Base-by-base conservation (phyloP, 53 echinoderm and acorn worm genomes). In the Henricia sp. region DNA sequence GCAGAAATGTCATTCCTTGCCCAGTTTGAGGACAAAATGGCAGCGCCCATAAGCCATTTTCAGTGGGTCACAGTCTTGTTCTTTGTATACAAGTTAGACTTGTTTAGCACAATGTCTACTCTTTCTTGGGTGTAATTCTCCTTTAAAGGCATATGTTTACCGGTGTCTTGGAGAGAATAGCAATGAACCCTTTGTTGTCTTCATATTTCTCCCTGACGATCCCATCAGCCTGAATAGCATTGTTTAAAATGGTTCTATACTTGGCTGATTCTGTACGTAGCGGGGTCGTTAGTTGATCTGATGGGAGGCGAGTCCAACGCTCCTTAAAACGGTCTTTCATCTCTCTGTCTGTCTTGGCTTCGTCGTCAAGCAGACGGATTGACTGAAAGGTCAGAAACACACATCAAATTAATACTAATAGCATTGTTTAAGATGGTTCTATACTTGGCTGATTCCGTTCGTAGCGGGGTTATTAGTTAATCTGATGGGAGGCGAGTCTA, bases 221-320 rank as follows among this genome's bases (percentile, higher is more conserved):
- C 33, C 87, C 65, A 42, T 99, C 99, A 6, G 99, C 99, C 70
- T 99, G 94, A 21, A 95, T 95, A 23, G 99, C 99, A 39, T 99
- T 99, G 83, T 99, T 90, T 14, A 99, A 76, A 53, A 99, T 99
- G 33, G 92, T 85, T 10, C 74, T 75, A 71, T 99, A 99, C 55
- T 99, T 99, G 50, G 44, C 65, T 1, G 90, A 86, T 52, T 99
- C 99, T 12, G 87, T 30, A 17, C 99, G 85, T 33, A 99, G 82
- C 1, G 91, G 60, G 13, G 83, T 83, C 4, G 99, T 99, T 23
- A 99, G 84, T 65, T 94, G 88, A 4, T 77, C 85, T 19, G 99
- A 99, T 1, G 84, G 74, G 4, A 90, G 82, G 5, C 99, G 70
- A 34, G 82, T 84, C 99, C 99, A 99, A 8, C 89, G 86, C 37